Conservation (phyloP, 2,888 invertebrate species). For the Apamea monoglypha region DNA sequence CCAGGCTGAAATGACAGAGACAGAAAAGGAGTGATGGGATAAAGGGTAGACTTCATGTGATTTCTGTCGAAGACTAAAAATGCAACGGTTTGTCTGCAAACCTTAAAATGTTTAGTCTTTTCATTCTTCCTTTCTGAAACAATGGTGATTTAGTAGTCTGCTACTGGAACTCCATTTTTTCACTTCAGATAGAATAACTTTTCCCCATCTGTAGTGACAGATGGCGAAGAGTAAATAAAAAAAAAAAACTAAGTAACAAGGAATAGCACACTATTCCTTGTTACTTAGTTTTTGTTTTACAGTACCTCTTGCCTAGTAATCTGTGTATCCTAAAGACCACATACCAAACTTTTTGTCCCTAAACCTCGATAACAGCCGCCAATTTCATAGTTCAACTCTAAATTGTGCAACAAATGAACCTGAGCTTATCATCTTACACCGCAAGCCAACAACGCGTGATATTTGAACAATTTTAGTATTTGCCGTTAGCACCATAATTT, state of each 20-base stretch:
- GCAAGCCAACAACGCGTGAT: slow-evolving; percentile 62
- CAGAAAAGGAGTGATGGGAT: no score
- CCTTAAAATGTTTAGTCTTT: no score
- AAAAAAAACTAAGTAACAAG: no score
- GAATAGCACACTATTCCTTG: no score
- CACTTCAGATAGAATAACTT: not conserved
- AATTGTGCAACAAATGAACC: slow-evolving; percentile 66
- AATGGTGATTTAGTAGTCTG: no score
- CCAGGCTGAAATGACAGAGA: no score
- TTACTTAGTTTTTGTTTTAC: not conserved
- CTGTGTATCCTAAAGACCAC: not conserved
- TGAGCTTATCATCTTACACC: slow-evolving; percentile 58
- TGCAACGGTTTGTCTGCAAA: no score
- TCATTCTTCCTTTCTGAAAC: no score
- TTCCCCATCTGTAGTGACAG: not conserved
- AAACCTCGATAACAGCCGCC: slow-evolving; percentile 10
- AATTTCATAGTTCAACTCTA: slow-evolving; percentile 42
- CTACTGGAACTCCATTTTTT: no score
- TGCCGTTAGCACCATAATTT: slow-evolving; percentile 61
- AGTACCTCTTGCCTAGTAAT: not conserved
- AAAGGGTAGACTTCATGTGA: not conserved
- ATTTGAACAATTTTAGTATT: slow-evolving; percentile 71
- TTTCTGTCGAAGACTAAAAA: not conserved
- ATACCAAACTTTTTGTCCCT: not conserved
- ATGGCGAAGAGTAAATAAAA: no score